Evolutionary conservation across 1,140 invertebrate species (phyloP), one percentile per base, ranked within the genome.

Genomic region (Sinonovacula constricta): DNA sequence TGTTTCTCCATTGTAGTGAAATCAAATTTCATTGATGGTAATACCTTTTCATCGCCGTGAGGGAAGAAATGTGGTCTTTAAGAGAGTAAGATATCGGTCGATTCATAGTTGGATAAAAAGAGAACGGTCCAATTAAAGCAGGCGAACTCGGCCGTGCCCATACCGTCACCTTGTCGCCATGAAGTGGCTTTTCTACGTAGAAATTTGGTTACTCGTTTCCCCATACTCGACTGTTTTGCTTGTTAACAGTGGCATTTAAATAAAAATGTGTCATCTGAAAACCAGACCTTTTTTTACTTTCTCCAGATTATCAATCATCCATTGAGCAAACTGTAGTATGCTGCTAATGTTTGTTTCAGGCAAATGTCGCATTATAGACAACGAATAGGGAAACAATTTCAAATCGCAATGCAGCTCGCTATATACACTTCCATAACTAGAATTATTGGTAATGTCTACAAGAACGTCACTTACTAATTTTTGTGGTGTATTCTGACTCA

Each of bases 161-260:
- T n/a, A 49, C 49, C 7, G 65, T 53, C 15, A 67, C 65, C 65
- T 67, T 67, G 18, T 49, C 65, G 5, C 3, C 14, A 67, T 67
- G 65, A 12, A 67, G 30, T 14, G 65, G 36, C 51, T 67, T 67
- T 18, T 51, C 45, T 28, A 67, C 5, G 26, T 51, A 67, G 22
- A 67, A 51, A 30, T 67, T 34, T 3, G 65, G 65, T 51, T 53
- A 51, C 45, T 67, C 65, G 51, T 36, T 49, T 1, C 65, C 49
- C 65, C 36, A 67, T 18, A 26, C 33, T 51, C 65, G 33, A 51
- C 65, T 51, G 24, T 67, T 67, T 18, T 45, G 39, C 18, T 45
- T 45, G 39, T n/a, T n/a, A n/a, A n/a, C n/a, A n/a, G 39, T 18
- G 18, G 7, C 18, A 45, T 45, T 45, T 45, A 45, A 18, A 45